Evolutionary conservation across 2,888 invertebrate species (phyloP).

Genomic region (Galerucella nymphaeae): DNA sequence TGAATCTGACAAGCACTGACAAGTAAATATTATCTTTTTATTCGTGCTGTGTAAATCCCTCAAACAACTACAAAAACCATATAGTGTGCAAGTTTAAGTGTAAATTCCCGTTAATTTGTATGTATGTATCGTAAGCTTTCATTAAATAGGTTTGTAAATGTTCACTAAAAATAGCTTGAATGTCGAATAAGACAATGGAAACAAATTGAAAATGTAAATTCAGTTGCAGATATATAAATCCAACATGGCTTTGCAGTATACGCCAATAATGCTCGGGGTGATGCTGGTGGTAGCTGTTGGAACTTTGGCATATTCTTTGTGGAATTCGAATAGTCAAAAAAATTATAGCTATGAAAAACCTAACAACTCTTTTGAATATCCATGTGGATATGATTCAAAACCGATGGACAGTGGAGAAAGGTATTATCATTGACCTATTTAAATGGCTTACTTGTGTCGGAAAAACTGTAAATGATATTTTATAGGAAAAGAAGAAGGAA

Average conservation of each 20-base stretch:
- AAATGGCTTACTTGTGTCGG: too few relatives aligned
- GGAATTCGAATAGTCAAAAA: slow-evolving; percentile 22
- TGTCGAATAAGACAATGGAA: slow-evolving; percentile 5
- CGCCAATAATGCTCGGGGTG: slow-evolving; percentile 38
- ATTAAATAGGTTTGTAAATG: background rate
- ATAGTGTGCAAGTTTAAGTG: background rate
- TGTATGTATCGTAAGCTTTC: background rate
- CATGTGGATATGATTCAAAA: slow-evolving; percentile 23
- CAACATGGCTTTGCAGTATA: slow-evolving; percentile 39
- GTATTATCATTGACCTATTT: slow-evolving; percentile 2
- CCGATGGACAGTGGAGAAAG: background rate
- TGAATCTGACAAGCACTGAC: too few relatives aligned
- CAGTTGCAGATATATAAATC: slow-evolving; percentile 7
- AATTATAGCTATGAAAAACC: slow-evolving; percentile 15
- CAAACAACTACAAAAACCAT: background rate
- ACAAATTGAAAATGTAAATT: slow-evolving; percentile 8
- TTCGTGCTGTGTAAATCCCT: slow-evolving; percentile 1
- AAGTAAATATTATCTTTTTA: background rate
- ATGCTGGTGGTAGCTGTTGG: slow-evolving; percentile 41
- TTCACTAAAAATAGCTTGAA: slow-evolving; percentile 22
- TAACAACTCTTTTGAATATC: background rate
- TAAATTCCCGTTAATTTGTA: background rate
- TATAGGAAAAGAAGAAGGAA: slow-evolving; percentile 26
- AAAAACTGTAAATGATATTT: background rate
- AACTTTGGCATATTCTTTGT: slow-evolving; percentile 36